phyloP scores from a whole-genome alignment of 2,888 invertebrate genomes.

The Orthosia incerta region DNA sequence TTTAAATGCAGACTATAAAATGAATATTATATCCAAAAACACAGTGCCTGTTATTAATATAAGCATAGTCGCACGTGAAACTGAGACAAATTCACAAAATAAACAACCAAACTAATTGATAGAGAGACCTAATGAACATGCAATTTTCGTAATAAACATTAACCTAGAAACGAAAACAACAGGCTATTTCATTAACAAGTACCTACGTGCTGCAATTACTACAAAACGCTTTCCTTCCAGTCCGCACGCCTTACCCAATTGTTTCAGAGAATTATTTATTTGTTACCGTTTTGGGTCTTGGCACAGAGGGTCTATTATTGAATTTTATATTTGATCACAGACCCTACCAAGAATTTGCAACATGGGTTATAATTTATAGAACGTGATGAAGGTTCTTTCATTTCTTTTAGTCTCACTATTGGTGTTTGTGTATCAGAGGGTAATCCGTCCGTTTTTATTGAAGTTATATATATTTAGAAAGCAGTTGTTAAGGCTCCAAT shows the following conservation, averaged over 20 bases:
- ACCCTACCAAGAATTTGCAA: constrained; percentile 1
- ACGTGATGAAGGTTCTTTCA: neutral
- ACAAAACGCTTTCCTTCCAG: constrained; percentile 26
- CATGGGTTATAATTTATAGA: constrained; percentile 8
- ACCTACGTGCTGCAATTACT: constrained; percentile 41
- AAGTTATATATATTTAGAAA: neutral
- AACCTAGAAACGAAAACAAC: constrained; percentile 24
- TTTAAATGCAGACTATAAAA: neutral
- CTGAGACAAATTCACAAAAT: constrained; percentile 11
- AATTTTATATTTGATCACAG: constrained; percentile 17
- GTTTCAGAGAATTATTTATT: constrained; percentile 46
- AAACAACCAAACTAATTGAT: constrained; percentile 16
- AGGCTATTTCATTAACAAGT: constrained; percentile 31
- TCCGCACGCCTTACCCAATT: constrained; percentile 30
- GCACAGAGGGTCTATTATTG: constrained; percentile 31
- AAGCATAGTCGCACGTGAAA: neutral
- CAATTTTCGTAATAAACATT: constrained; percentile 21
- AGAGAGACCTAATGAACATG: constrained; percentile 22
- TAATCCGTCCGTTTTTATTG: neutral
- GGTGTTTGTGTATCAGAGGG: neutral
- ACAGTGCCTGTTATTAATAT: neutral
- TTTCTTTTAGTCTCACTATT: neutral
- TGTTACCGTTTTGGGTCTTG: constrained; percentile 12
- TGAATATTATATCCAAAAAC: neutral
- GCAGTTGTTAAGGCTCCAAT: neutral